Base-by-base conservation (phyloP, 1,140 invertebrate species). In the Lanistes nyassanus region DNA sequence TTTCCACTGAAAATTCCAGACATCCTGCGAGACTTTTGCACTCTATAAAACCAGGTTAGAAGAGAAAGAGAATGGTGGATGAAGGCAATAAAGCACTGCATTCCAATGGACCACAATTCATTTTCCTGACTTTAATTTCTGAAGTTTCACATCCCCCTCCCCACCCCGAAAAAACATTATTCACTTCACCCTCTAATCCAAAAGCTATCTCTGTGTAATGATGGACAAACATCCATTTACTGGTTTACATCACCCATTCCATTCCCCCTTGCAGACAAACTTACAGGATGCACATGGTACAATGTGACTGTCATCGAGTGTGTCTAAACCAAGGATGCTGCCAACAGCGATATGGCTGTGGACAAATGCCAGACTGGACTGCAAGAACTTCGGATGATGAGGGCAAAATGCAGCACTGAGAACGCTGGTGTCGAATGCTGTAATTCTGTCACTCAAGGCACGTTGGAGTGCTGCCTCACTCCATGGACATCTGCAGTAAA, bases 381-480 rank as follows among this genome's bases (percentile, higher is more conserved):
- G 89, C 0, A 76, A 65, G 34, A 91, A 74, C n/a, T 56, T 1
- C 36, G 89, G 90, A 42, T 73, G 78, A 26, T 82, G 69, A 23
- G 85, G 65, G 37, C 56, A 69, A 74, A 84, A 86, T 29, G 60
- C 67, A 58, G 31, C 26, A 53, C 80, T 74, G 13, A 84, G 72
- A 3, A 72, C 36, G 58, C 75, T 53, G 47, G 37, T 58, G 23
- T 72, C 60, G 42, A 47, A 47, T 36, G 23, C 37, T 34, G 42
- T 73, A 76, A 87, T 70, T 78, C 83, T 71, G 1, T 73, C 76
- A 82, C 88, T 77, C 21, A 88, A 53, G 58, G 94, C 94, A 84
- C 95, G 91, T 72, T 92, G 75, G 83, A 97, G 90, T 1, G 93
- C 90, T 47, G 91, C 88, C 42, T 91, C 71, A 74, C 91, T 92